Base-by-base conservation (phyloP, 2,888 invertebrate genomes). In the Trisateles emortualis region DNA sequence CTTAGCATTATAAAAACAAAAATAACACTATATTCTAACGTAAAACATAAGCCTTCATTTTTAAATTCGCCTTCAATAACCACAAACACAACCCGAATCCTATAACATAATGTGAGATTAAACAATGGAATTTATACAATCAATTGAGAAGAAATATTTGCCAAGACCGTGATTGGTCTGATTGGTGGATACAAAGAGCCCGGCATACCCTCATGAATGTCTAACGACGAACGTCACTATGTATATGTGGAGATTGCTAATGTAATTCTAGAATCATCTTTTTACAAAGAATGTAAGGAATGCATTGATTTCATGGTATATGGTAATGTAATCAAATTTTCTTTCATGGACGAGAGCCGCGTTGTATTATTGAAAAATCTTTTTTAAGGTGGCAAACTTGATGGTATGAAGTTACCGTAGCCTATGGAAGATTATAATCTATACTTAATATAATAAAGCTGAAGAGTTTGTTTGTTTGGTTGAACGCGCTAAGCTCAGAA, bases 171-270 rank as follows among this genome's bases (percentile, higher is more conserved):
- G 41, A 75, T 75, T 77, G 73, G 38, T 19, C 61, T 78, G 79
- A 82, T 81, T 82, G 76, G 67, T 60, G 77, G 79, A 81, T 80
- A 77, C 75, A 79, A 79, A 75, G 61, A 59, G 42, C 68, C 69
- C 66, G n/a, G 73, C 76, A 76, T 76, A 76, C 63, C 54, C 79
- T 83, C 82, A 83, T 84, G 81, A 83, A 84, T 83, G 71, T 74
- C 63, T 84, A 84, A 84, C 81, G 81, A 83, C n/a, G 36, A 29
- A 1, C n/a, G n/a, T n/a, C n/a, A 33, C n/a, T 24, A 38, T 35
- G 41, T 41, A 3, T 49, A n/a, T 41, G 35, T 19, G 32, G 17
- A 26, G 48, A 49, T 41, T 49, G 48, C 8, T n/a, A 42, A 42
- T 35, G 14, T 41, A 41, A 41, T 48, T 22, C 8, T 24, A 11